phyloP scores from a whole-genome alignment of 64 coral and sea anemone species.

The Montipora efflorescens region DNA sequence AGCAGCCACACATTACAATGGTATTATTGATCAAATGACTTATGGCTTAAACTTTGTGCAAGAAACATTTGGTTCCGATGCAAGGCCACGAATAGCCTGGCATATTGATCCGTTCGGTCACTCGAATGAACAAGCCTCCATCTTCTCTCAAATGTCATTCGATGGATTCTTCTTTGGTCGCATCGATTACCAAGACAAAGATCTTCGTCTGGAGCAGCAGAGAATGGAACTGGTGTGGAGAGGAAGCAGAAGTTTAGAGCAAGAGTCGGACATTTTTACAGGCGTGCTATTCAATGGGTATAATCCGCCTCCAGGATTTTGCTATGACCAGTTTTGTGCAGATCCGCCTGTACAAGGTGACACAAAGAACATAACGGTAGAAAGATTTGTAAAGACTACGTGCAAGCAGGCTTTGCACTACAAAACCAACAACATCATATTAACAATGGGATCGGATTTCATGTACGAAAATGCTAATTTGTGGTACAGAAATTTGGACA shows the following conservation, averaged over 20 bases:
- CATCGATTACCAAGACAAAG: constrained; percentile 67
- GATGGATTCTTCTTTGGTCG: constrained; percentile 80
- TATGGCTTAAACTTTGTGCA: constrained; percentile 66
- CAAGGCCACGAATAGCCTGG: constrained; percentile 71
- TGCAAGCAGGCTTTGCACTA: constrained; percentile 55
- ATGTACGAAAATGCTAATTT: constrained; percentile 82
- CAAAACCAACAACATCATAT: constrained; percentile 69
- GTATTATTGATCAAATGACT: constrained; percentile 84
- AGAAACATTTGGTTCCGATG: constrained; percentile 68
- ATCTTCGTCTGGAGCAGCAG: constrained; percentile 41
- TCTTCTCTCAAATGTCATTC: constrained; percentile 79
- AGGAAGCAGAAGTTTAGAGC: constrained; percentile 61
- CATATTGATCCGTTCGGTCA: constrained; percentile 81
- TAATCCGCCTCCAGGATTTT: constrained; percentile 67
- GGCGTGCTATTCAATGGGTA: constrained; percentile 68
- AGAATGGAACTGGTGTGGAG: constrained; percentile 76
- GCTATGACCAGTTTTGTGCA: constrained; percentile 68
- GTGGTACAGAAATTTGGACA: constrained; percentile 77
- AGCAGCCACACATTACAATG: constrained; percentile 73
- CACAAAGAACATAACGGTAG: constrained; percentile 36
- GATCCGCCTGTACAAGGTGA: constrained; percentile 58
- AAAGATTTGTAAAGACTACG: constrained; percentile 24
- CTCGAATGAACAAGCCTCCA: constrained; percentile 72
- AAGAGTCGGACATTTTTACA: constrained; percentile 74
- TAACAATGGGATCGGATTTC: constrained; percentile 78